Percentiles rank a stretch among this genome's conserved stretches.
phyloP scores from a whole-genome alignment of 2,888 invertebrate species.

The Synanthedon andrenaeformis region DNA sequence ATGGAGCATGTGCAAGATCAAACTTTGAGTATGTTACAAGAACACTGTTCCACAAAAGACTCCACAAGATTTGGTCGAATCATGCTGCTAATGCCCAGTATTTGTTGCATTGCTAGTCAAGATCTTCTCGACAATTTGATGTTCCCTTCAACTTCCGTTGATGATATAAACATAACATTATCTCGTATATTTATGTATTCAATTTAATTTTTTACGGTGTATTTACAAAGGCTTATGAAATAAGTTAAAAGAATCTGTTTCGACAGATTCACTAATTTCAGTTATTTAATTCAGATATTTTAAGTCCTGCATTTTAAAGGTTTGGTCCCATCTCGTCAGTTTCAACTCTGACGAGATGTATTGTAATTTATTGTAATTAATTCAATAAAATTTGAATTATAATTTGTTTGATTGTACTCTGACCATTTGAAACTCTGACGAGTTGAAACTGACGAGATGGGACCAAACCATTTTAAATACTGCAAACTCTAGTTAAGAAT shows the following conservation, averaged over 20 bases:
- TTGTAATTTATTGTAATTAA: no score
- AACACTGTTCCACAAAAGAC: constrained; percentile 69
- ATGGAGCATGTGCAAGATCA: constrained; percentile 83
- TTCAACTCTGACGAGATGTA: no score
- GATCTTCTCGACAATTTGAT: constrained; percentile 74
- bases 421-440: no score
- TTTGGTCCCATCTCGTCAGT: no score
- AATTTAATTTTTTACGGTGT: constrained; percentile 10
- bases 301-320: no score
- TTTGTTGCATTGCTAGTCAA: constrained; percentile 46
- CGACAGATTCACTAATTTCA: neutral
- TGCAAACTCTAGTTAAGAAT: no score
- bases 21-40: constrained; percentile 80
- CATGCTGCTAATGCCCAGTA: constrained; percentile 78
- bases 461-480: no score
- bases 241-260: constrained; percentile 2
- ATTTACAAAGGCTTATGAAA: neutral
- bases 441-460: no score
- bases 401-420: no score
- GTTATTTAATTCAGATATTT: no score
- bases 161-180: constrained; percentile 37
- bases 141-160: constrained; percentile 75
- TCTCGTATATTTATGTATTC: constrained; percentile 40
- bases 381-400: no score
- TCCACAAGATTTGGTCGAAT: constrained; percentile 78